Conservation (phyloP, 2,888 invertebrate genomes). For the Azorinus chamasolen region DNA sequence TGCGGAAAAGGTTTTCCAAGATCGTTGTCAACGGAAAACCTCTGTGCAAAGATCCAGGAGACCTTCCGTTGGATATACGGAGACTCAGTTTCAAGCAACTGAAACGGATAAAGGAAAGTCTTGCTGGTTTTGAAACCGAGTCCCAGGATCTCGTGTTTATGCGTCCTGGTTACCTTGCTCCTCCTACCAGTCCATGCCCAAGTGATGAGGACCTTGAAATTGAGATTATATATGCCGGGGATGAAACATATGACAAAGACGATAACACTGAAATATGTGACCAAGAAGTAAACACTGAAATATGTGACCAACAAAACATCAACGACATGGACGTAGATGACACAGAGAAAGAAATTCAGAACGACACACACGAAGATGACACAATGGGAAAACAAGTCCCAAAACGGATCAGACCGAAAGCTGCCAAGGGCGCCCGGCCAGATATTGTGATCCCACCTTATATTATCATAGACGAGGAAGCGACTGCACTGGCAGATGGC, state of each 20-base stretch:
- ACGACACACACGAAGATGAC: neutral
- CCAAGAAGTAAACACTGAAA: neutral
- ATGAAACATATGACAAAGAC: neutral
- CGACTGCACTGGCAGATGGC: neutral
- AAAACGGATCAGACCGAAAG: conserved; percentile 11
- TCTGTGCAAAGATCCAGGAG: neutral
- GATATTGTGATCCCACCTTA: conserved; percentile 16
- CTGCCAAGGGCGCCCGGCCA: conserved; percentile 10
- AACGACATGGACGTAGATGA: no score
- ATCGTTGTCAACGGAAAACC: conserved; percentile 9
- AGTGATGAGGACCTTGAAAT: neutral
- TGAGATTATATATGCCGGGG: neutral
- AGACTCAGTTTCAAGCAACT: conserved; percentile 6
- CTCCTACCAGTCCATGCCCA: neutral
- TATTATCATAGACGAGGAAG: conserved; percentile 19
- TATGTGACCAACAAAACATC: no score
- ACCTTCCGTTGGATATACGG: conserved; percentile 3
- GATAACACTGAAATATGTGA: neutral
- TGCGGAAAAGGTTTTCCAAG: conserved; percentile 7
- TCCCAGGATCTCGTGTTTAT: neutral
- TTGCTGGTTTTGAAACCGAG: neutral
- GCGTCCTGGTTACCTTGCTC: neutral
- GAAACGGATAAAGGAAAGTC: neutral
- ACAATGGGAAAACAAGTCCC: neutral
- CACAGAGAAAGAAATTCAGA: no score